Evolutionary conservation across 2,888 invertebrate genomes (phyloP).

Genomic region (Deroplatys truncata): DNA sequence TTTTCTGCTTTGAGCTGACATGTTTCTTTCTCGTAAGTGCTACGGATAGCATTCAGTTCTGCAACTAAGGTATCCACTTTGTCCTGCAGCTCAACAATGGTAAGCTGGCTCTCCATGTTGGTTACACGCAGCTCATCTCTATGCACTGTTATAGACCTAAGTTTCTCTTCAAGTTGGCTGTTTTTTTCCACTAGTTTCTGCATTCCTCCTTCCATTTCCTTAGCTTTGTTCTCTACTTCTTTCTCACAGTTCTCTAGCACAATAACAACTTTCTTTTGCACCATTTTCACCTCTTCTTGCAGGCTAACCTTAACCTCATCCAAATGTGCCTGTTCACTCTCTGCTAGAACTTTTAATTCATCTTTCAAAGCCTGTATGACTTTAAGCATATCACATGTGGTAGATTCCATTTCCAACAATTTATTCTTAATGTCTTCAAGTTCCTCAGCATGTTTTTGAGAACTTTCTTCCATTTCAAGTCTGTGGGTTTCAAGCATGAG

Average conservation of each 20-base stretch:
- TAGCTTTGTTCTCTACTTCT: not conserved
- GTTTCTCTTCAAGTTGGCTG: not conserved
- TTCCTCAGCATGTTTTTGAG: not conserved
- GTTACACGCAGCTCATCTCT: conserved; percentile 23
- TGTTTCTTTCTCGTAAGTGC: not conserved
- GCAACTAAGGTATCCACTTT: conserved; percentile 20
- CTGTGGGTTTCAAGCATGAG: not conserved
- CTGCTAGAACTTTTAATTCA: not conserved
- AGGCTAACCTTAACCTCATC: not conserved
- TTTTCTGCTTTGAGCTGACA: not conserved
- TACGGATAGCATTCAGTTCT: conserved; percentile 4
- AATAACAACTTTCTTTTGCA: not conserved
- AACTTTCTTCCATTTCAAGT: conserved; percentile 1
- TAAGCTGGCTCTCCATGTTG: conserved; percentile 24
- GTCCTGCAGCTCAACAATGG: conserved; percentile 28
- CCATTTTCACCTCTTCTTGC: not conserved
- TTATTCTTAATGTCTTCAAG: not conserved
- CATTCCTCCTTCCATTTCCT: not conserved
- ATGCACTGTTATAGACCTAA: not conserved
- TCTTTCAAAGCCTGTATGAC: not conserved
- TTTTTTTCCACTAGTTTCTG: not conserved
- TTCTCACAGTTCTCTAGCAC: not conserved
- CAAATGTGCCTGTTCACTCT: not conserved
- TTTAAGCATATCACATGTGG: not conserved
- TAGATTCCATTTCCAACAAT: not conserved